These are phyloP conservation scores for Lepus oiostolus DNA, from an alignment of 2,797 vertebrate genomes.

Conservation along the genomic window DNA sequence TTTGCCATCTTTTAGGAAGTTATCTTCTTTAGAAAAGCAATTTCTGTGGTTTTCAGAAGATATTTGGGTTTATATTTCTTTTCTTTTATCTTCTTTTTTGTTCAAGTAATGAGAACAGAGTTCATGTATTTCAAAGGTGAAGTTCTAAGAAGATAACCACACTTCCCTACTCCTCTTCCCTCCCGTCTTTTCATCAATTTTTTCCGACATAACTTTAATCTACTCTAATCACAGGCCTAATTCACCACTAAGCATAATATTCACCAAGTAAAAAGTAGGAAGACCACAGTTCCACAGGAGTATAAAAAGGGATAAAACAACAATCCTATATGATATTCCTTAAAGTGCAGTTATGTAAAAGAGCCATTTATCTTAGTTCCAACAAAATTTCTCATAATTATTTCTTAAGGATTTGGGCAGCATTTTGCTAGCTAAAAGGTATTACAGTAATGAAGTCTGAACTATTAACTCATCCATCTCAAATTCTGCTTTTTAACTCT, in stretches of 20 bases:
- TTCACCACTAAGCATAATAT: too few species aligned
- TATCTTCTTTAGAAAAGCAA: conserved; percentile 37
- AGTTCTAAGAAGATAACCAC: too few species aligned
- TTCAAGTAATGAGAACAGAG: too few species aligned
- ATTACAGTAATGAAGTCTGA: background rate
- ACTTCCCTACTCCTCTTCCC: too few species aligned
- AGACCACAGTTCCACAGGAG: too few species aligned
- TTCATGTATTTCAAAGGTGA: too few species aligned
- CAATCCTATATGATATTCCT: background rate
- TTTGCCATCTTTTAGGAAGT: background rate
- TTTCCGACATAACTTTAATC: too few species aligned
- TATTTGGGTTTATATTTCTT: conserved; percentile 58
- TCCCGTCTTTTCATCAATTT: too few species aligned
- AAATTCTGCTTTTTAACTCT: background rate
- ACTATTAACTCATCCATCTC: conserved; percentile 5
- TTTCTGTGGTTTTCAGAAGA: conserved; percentile 34
- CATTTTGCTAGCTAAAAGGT: conserved; percentile 16
- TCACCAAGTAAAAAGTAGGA: too few species aligned
- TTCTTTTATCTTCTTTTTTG: too few species aligned
- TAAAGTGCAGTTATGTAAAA: conserved; percentile 62
- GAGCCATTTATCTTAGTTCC: conserved; percentile 63
- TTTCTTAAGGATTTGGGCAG: conserved; percentile 8
- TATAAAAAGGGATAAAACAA: too few species aligned
- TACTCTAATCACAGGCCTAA: too few species aligned
- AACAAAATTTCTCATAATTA: background rate